Evolutionary conservation across 2,797 vertebrate species (phyloP), one percentile per base, ranked within the genome.

Genomic region (Buceros bicornis): DNA sequence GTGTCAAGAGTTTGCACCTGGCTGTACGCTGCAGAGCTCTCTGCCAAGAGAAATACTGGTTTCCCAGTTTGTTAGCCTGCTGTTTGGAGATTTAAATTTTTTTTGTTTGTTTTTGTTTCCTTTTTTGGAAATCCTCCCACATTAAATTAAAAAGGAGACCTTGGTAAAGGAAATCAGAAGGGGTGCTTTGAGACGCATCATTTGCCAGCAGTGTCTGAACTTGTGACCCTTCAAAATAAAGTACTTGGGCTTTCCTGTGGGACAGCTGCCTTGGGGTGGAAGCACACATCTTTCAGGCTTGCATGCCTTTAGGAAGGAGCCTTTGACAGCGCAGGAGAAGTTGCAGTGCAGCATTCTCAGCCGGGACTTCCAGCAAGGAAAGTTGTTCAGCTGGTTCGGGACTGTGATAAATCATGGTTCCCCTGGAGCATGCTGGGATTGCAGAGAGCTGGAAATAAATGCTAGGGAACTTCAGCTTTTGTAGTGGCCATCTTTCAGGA

Each of bases 191-290:
- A 92, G 77, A 73, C 91, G 73, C 77, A 95, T 93, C 35, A 3
- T 93, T 96, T 86, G 87, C 90, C 60, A 96, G 74, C 78, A 82
- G 83, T 26, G 64, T 90, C 60, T 95, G 93, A 96, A 95, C 96
- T 95, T 87, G 74, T 87, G 89, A 95, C 96, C 91, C 69, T 89
- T 93, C 74, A 80, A 86, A 89, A 74, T 94, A 77, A 87, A 95
- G 83, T 79, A 24, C 67, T 91, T 40, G 64, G 57, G 53, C 74
- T 89, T 94, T 94, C 82, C 91, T 94, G 85, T 80, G 90, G 85
- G 85, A 87, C 0, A 1, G 64, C 83, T 92, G 82, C 53, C 45
- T 89, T 18, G n/a, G 81, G 78, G 58, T 95, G 78, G 33, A 87
- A 82, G 57, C 78, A 71, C 74, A 47, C 8, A 1, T 65, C 74